Base-by-base conservation (phyloP, 1,140 invertebrate species). In the Mylabris phalerata region DNA sequence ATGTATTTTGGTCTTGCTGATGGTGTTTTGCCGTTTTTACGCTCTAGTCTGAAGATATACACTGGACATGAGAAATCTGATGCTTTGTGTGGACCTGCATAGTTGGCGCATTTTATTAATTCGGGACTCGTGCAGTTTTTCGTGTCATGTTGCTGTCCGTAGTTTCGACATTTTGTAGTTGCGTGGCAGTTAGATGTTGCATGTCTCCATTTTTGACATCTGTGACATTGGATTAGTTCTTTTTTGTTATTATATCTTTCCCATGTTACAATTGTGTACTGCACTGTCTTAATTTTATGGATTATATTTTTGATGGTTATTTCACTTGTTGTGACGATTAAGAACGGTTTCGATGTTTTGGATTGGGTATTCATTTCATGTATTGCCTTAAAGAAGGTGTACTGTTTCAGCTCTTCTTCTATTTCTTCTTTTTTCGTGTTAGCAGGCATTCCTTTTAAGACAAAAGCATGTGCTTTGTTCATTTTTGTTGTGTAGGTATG, bases 151-250 rank as follows among this genome's bases (percentile, higher is more conserved):
- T 54, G 27, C 54, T 56, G 62, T 19, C 65, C 65, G 60, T 73
- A 75, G 65, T 75, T 74, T 0, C 75, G 40, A 25, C 71, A 73
- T 7, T n/a, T 50, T 9, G 67, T 59, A 3, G 57, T 57, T 32
- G 38, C 57, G 26, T 59, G 60, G 38, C 73, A 74, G 41, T 71
- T 70, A 1, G 27, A 9, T 3, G 66, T 67, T 1, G 69, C 67
- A 51, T 75, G 68, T 11, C 69, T 68, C 67, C 65, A 75, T 9
- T 67, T 47, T 63, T 75, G 73, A 27, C 71, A 75, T 9, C 59
- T 63, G 13, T 70, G 67, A 44, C 67, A 73, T 48, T 72, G 69
- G 2, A 61, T 65, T 2, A 67, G 46, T 57, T 42, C 48, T 41
- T 50, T 67, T 48, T 62, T 67, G 2, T 62, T 67, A 0, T 47